phyloP scores from a whole-genome alignment of 1,140 invertebrate species.

The Macrocentrus cingulum region DNA sequence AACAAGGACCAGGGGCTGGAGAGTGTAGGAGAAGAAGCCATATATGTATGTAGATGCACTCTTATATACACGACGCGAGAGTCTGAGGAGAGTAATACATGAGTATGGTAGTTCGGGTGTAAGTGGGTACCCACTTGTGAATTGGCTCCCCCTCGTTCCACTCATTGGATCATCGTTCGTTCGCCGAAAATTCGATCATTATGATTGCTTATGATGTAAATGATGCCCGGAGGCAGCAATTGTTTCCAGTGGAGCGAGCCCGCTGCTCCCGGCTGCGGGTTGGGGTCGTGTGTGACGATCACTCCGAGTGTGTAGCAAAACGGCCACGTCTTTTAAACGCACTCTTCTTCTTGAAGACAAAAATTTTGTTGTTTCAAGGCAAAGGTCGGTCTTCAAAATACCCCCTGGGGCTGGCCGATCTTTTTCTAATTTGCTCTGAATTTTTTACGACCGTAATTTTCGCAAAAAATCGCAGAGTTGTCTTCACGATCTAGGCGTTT shows the following conservation, averaged over 20 bases:
- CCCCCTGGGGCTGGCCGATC: conserved; percentile 35
- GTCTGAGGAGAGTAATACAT: conserved; percentile 36
- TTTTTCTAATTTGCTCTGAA: conserved; percentile 43
- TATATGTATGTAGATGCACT: conserved; percentile 21
- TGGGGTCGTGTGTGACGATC: too few relatives aligned
- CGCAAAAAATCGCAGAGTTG: conserved; percentile 28
- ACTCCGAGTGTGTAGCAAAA: too few relatives aligned
- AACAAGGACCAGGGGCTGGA: conserved; percentile 34
- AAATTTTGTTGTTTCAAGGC: conserved; percentile 21
- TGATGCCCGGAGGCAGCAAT: conserved; percentile 58
- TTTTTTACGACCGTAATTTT: conserved; percentile 53
- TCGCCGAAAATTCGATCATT: conserved; percentile 60
- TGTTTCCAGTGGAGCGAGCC: conserved; percentile 55
- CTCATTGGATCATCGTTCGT: conserved; percentile 58
- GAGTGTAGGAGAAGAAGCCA: conserved; percentile 28
- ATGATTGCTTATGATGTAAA: conserved; percentile 62
- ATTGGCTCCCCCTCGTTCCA: conserved; percentile 53
- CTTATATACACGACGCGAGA: conserved; percentile 28
- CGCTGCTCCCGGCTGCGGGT: conserved; percentile 38
- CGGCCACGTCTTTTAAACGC: too few relatives aligned
- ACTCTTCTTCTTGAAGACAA: conserved; percentile 6
- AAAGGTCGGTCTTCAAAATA: conserved; percentile 28
- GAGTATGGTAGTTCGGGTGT: conserved; percentile 37
- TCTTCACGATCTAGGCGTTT: too few relatives aligned
- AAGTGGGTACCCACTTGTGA: conserved; percentile 59